Evolutionary conservation across 2,888 invertebrate genomes (phyloP).

Genomic region (Ormia ochracea): DNA sequence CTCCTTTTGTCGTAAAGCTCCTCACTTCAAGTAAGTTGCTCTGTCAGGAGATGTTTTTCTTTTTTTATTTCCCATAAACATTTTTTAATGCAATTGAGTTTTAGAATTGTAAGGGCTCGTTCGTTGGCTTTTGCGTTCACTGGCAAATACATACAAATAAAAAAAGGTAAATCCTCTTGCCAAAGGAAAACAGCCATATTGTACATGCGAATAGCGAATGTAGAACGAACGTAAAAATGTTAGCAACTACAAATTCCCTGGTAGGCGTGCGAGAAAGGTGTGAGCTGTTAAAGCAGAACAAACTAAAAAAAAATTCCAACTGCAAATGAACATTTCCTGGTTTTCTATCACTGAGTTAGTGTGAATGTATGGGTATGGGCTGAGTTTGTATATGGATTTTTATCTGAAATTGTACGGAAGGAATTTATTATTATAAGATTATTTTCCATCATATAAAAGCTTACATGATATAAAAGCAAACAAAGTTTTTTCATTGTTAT

Average conservation of each 20-base stretch:
- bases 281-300: neutral
- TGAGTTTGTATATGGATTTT: slow-evolving; percentile 15
- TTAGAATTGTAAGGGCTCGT: slow-evolving; percentile 27
- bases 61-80: neutral
- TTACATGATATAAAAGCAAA: neutral
- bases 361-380: neutral
- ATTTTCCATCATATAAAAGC: slow-evolving; percentile 53
- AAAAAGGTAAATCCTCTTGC: slow-evolving; percentile 32
- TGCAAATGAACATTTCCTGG: slow-evolving; percentile 46
- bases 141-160: neutral
- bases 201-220: neutral
- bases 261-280: neutral
- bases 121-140: slow-evolving; percentile 25
- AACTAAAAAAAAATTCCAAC: slow-evolving; percentile 12
- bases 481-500: neutral
- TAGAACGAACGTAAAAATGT: slow-evolving; percentile 16
- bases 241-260: slow-evolving; percentile 27
- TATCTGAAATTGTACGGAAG: slow-evolving; percentile 64
- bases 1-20: neutral
- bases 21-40: neutral
- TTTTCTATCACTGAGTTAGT: neutral
- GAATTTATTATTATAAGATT: slow-evolving; percentile 66
- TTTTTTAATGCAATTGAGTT: slow-evolving; percentile 24
- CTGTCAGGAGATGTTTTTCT: neutral
- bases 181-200: slow-evolving; percentile 5